Evolutionary conservation across 2,797 vertebrate species (phyloP).

Genomic region (Anabacerthia variegaticeps): DNA sequence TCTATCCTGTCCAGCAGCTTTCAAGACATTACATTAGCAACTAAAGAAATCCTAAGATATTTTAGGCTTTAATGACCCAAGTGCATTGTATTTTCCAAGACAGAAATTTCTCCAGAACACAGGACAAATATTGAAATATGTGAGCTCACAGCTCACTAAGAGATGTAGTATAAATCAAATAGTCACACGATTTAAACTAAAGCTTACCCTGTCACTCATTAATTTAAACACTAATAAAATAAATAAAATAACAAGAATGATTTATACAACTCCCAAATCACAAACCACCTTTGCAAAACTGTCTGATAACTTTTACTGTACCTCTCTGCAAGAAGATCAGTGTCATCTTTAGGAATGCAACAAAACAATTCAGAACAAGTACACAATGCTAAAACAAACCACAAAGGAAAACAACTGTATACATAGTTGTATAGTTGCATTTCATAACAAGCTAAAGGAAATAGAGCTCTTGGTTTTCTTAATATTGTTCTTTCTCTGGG

Average conservation of each 20-base stretch:
- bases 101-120: slow-evolving; percentile 20
- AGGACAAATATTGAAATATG: background rate
- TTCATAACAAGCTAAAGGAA: background rate
- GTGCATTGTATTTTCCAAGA: slow-evolving; percentile 1
- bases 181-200: slow-evolving; percentile 47
- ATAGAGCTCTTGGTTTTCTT: background rate
- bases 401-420: background rate
- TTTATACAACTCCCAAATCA: slow-evolving; percentile 51
- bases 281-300: slow-evolving; percentile 58
- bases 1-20: slow-evolving; percentile 62
- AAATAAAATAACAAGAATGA: slow-evolving; percentile 57
- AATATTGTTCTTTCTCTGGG: background rate
- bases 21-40: slow-evolving; percentile 57
- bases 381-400: background rate
- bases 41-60: slow-evolving; percentile 17
- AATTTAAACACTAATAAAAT: slow-evolving; percentile 68
- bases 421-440: background rate
- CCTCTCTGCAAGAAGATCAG: slow-evolving; percentile 64
- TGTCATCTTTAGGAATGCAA: slow-evolving; percentile 51
- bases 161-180: slow-evolving; percentile 60
- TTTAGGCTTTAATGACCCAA: slow-evolving; percentile 21
- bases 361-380: background rate
- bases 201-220: slow-evolving; percentile 63
- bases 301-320: slow-evolving; percentile 55
- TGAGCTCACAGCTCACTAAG: background rate